A percentile compares a stretch with the other conserved stretches of the same genome.
phyloP scores from a whole-genome alignment of 2,888 invertebrate species.

The Myathropa florea region DNA sequence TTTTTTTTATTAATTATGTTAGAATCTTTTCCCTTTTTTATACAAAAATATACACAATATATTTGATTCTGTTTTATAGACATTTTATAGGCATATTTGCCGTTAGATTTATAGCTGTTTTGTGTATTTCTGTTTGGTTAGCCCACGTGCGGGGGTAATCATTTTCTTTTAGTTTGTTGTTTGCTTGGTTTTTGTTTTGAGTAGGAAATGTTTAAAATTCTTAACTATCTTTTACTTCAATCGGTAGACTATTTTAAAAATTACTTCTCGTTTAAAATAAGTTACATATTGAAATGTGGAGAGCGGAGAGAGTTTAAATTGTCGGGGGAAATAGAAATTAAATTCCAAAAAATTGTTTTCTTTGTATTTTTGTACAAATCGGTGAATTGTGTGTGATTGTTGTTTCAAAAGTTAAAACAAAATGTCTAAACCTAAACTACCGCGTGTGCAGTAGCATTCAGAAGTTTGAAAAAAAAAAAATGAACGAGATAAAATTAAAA shows the following conservation, averaged over 20 bases:
- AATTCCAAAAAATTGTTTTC: constrained; percentile 46
- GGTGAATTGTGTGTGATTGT: constrained; percentile 38
- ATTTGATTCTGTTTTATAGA: constrained; percentile 59
- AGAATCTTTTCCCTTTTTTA: constrained; percentile 43
- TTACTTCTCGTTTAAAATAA: constrained; percentile 4
- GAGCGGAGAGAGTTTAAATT: constrained; percentile 22
- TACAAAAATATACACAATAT: constrained; percentile 67
- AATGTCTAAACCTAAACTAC: background rate
- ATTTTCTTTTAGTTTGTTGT: constrained; percentile 3
- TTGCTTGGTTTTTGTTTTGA: constrained; percentile 31
- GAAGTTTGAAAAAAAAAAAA: constrained; percentile 4
- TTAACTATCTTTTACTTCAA: constrained; percentile 62
- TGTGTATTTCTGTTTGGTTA: constrained; percentile 39
- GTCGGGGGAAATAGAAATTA: constrained; percentile 29
- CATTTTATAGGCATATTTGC: constrained; percentile 24
- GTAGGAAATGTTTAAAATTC: constrained; percentile 65
- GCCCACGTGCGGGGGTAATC: constrained; percentile 6
- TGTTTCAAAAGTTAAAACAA: background rate
- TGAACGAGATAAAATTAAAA: constrained; percentile 30
- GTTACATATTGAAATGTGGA: background rate
- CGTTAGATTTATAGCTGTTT: constrained; percentile 29
- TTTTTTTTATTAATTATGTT: constrained; percentile 36
- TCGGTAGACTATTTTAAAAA: constrained; percentile 49
- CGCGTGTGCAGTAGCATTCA: background rate
- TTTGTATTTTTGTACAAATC: constrained; percentile 68